Conservation (phyloP, 2,797 vertebrate genomes). For the Gadopsis bispinosus region DNA sequence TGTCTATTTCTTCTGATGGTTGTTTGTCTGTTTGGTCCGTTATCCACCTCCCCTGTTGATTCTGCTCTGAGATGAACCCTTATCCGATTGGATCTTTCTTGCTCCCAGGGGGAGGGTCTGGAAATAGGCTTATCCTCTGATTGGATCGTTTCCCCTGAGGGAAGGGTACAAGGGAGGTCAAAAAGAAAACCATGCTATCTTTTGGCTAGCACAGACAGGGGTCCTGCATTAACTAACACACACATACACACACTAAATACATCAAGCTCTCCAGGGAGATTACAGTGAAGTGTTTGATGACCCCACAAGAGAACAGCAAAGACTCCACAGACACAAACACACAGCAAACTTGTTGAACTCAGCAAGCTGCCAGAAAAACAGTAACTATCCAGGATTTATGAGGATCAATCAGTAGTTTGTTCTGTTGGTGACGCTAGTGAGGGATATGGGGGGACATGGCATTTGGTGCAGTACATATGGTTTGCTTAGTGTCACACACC, state of each 20-base stretch:
- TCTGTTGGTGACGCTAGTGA: conserved; percentile 8
- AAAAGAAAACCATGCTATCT: conserved; percentile 69
- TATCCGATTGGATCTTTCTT: conserved; percentile 79
- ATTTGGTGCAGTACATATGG: background rate
- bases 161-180: conserved; percentile 81
- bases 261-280: conserved; percentile 63
- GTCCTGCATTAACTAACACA: conserved; percentile 49
- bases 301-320: conserved; percentile 49
- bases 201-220: conserved; percentile 53
- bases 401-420: conserved; percentile 46
- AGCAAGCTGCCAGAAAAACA: conserved; percentile 37
- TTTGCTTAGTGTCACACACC: background rate
- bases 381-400: conserved; percentile 31
- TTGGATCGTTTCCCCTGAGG: conserved; percentile 79
- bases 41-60: conserved; percentile 72
- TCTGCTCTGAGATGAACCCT: conserved; percentile 79
- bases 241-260: conserved; percentile 53
- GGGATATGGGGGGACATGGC: background rate
- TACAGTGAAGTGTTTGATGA: conserved; percentile 62
- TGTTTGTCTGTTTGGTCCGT: conserved; percentile 57
- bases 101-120: conserved; percentile 76
- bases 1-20: conserved; percentile 45
- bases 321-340: conserved; percentile 27
- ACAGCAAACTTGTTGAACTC: conserved; percentile 40
- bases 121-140: conserved; percentile 83